A percentile compares a stretch with the other conserved stretches of the same genome.
Evolutionary conservation across 2,113 vertebrate species (phyloP).

Genomic region (Labeo rohita): DNA sequence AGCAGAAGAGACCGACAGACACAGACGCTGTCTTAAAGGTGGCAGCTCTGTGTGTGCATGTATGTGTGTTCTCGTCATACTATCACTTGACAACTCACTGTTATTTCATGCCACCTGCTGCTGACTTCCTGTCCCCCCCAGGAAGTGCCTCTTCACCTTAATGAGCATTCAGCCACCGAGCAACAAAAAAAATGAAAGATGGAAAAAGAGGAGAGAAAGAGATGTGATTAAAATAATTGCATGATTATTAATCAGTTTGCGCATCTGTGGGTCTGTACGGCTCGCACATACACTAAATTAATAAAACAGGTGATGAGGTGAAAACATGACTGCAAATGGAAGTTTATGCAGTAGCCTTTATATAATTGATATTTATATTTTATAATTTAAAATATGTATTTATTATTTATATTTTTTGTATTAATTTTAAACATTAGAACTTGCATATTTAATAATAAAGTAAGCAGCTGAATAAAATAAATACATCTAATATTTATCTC

Average conservation of each 20-base stretch:
- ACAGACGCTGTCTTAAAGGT: conserved; percentile 5
- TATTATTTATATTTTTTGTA: too few relatives aligned
- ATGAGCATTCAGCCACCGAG: conserved; percentile 11
- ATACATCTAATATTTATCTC: neutral
- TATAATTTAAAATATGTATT: too few relatives aligned
- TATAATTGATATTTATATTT: too few relatives aligned
- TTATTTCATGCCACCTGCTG: conserved; percentile 17
- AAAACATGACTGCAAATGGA: neutral
- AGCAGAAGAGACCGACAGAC: neutral
- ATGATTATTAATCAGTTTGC: neutral
- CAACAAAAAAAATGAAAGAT: neutral
- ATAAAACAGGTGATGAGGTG: neutral
- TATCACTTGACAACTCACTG: conserved; percentile 7
- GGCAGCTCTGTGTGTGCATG: neutral
- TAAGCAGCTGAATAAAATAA: neutral
- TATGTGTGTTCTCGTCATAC: conserved; percentile 8
- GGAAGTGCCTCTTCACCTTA: conserved; percentile 27
- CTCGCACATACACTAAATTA: neutral
- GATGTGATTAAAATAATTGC: neutral
- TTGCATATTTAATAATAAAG: neutral
- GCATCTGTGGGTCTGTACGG: neutral
- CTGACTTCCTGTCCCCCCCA: conserved; percentile 20
- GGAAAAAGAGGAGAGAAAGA: neutral
- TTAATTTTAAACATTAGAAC: too few relatives aligned
- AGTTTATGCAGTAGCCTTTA: neutral